Base-by-base conservation (phyloP, 2,113 vertebrate species). In the Fukomys damarensis region DNA sequence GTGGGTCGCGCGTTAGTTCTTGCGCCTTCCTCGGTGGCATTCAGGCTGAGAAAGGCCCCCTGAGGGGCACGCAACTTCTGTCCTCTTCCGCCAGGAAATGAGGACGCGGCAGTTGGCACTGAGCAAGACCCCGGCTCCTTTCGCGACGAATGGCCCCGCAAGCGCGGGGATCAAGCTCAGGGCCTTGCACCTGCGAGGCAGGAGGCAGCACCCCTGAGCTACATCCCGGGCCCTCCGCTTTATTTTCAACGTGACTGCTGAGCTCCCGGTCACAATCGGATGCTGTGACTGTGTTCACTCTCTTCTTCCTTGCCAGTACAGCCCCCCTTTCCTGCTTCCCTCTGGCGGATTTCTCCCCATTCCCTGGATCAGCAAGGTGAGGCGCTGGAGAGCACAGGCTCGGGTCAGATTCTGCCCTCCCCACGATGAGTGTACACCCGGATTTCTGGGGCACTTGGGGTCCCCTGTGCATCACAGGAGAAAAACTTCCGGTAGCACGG, bases 31-130 rank as follows among this genome's bases (percentile, higher is more conserved):
- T 76, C 87, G 58, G 38, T 26, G 35, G 43, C 26, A 54, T 54
- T 89, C 58, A 95, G 74, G 80, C 56, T 3, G 0, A 93, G 1
- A 10, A 41, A 86, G 13, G n/a, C 7, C 68, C 80, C 30, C 89
- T 94, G 74, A 83, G 43, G n/a, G n/a, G n/a, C n/a, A n/a, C n/a
- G n/a, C n/a, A n/a, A n/a, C n/a, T n/a, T n/a, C n/a, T n/a, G n/a
- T n/a, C n/a, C 28, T 94, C 52, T 65, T 86, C 66, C 76, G 74
- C 46, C 61, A 91, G 61, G 61, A 80, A 92, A 77, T 82, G 58
- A 79, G 35, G 13, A 65, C 46, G 32, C 8, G 12, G 28, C 0
- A 1, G 35, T 13, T 89, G 61, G 41, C 13, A 43, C 35, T 88
- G 83, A 56, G 32, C 41, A 41, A 38, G 38, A 77, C 32, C 32